These are phyloP conservation scores for Sipha maydis DNA, from an alignment of 2,888 invertebrate genomes.

Conservation along the genomic window DNA sequence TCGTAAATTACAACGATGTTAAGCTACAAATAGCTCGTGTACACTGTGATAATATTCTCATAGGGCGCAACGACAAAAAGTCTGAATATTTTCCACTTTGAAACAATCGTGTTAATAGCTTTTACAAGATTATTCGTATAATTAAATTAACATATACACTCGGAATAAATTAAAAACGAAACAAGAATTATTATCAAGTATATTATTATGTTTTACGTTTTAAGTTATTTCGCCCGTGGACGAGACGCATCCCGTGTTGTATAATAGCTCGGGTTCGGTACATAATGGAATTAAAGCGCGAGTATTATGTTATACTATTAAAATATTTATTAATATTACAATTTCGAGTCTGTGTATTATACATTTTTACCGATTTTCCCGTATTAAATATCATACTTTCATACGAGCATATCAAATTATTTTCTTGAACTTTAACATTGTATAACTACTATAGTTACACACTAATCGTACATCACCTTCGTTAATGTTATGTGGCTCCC, in stretches of 20 bases:
- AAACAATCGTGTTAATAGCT: neutral
- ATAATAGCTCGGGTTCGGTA: neutral
- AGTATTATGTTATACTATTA: neutral
- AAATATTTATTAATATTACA: neutral
- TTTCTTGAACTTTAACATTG: too few species aligned
- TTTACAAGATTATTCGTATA: neutral
- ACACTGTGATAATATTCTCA: neutral
- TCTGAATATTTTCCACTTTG: neutral
- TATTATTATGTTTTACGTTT: neutral
- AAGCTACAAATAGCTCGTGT: neutral
- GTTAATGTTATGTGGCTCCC: too few species aligned
- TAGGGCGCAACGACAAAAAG: neutral
- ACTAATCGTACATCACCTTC: too few species aligned
- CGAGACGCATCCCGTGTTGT: neutral
- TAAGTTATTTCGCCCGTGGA: neutral
- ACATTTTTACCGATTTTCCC: neutral
- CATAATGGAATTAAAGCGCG: neutral
- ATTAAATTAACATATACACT: neutral
- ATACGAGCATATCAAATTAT: neutral
- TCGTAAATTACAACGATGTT: neutral
- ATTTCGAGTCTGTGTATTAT: neutral
- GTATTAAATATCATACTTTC: neutral
- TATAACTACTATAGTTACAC: too few species aligned
- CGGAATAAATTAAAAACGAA: constrained; percentile 31
- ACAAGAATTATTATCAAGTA: neutral